phyloP scores from a whole-genome alignment of 2,113 vertebrate genomes.

The Microcebus lehilahytsara region DNA sequence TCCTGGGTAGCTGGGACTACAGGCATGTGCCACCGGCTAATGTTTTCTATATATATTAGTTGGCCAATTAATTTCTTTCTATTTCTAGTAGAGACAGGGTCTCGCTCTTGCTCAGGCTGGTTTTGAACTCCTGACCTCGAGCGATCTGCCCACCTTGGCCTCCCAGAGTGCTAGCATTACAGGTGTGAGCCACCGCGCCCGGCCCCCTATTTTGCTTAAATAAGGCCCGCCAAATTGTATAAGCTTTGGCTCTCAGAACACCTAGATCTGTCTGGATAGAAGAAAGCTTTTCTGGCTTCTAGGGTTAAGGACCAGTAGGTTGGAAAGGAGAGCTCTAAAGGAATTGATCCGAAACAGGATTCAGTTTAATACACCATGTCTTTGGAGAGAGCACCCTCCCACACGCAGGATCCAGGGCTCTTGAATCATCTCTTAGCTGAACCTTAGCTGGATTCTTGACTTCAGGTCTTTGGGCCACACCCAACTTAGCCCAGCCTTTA shows the following conservation, averaged over 20 bases:
- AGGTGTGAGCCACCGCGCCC: too few species aligned
- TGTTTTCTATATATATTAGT: too few species aligned
- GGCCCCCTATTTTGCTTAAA: background rate
- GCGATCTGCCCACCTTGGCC: too few species aligned
- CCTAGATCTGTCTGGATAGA: background rate
- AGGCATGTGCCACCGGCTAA: too few species aligned
- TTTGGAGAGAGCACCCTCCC: background rate
- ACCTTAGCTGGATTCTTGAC: background rate
- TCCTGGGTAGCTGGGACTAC: too few species aligned
- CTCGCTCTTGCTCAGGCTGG: too few species aligned
- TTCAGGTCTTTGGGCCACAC: background rate
- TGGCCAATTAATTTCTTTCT: too few species aligned
- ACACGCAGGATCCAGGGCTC: background rate
- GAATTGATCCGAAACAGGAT: background rate
- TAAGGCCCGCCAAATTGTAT: background rate
- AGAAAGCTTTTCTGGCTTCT: background rate
- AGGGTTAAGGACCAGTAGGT: background rate
- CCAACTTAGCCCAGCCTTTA: background rate
- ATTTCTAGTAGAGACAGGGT: too few species aligned
- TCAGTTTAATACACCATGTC: background rate
- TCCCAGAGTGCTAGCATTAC: too few species aligned
- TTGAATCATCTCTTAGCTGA: background rate
- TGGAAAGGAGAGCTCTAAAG: background rate
- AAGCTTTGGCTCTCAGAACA: background rate
- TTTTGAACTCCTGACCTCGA: too few species aligned